Conservation (phyloP, 37 sponge, comb jelly and placozoan genomes). For the Mnemiopsis leidyi region DNA sequence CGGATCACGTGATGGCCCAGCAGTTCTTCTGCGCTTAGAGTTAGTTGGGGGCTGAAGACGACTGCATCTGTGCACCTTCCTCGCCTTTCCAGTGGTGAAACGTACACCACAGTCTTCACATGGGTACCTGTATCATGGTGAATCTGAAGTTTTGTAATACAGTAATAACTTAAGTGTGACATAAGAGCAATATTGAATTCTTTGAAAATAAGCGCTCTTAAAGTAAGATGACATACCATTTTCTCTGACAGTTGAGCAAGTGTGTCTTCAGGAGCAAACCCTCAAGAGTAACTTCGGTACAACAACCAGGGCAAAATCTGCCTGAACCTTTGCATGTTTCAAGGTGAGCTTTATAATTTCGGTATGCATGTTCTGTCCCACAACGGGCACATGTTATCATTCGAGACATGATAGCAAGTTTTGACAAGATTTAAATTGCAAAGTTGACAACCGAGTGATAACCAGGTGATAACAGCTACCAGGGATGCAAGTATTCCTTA, state of each 20-base stretch:
- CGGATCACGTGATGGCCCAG: not conserved
- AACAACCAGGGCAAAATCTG: not conserved
- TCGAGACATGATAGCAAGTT: too few relatives aligned
- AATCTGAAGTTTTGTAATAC: too few relatives aligned
- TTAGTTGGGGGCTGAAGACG: not conserved
- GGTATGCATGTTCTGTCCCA: too few relatives aligned
- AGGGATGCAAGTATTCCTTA: too few relatives aligned
- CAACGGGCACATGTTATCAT: too few relatives aligned
- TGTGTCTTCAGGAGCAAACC: not conserved
- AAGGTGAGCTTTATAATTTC: not conserved
- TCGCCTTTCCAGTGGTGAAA: not conserved
- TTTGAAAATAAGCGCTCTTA: too few relatives aligned
- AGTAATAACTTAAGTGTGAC: too few relatives aligned
- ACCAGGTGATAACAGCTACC: too few relatives aligned
- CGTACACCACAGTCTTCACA: not conserved
- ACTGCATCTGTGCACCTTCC: not conserved
- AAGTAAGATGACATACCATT: not conserved
- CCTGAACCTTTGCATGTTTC: not conserved
- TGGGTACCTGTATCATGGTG: not conserved
- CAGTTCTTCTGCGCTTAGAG: not conserved
- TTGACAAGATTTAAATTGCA: too few relatives aligned
- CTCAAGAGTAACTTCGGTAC: not conserved
- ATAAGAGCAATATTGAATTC: too few relatives aligned
- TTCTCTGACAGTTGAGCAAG: slow-evolving; percentile 19
- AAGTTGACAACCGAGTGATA: too few relatives aligned